phyloP scores from a whole-genome alignment of 2,888 invertebrate species.

The Asteroscopus sphinx region DNA sequence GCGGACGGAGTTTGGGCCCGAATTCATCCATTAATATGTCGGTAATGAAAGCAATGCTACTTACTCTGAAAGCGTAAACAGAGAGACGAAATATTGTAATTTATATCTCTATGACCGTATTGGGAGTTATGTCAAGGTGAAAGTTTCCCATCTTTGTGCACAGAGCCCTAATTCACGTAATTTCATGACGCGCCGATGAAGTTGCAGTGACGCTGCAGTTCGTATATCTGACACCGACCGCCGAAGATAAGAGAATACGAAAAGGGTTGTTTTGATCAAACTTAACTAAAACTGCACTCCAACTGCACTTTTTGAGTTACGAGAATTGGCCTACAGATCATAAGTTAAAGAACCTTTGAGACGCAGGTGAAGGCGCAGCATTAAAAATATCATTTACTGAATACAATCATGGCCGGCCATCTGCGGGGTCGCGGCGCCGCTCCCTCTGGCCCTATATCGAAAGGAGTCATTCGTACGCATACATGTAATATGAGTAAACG shows the following conservation, averaged over 20 bases:
- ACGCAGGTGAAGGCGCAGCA: slow-evolving; percentile 48
- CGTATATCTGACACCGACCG: too few relatives aligned
- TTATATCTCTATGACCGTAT: slow-evolving; percentile 11
- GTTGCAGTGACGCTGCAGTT: too few relatives aligned
- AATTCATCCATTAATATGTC: slow-evolving; percentile 27
- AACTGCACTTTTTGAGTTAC: too few relatives aligned
- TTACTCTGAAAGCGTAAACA: slow-evolving; percentile 28
- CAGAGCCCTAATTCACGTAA: too few relatives aligned
- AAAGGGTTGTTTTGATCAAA: too few relatives aligned
- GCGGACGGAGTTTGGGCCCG: background rate
- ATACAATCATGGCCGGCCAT: slow-evolving; percentile 40
- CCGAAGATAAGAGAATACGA: too few relatives aligned
- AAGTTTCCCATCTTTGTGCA: slow-evolving; percentile 17
- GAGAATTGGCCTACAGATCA: too few relatives aligned
- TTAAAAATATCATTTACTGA: slow-evolving; percentile 56
- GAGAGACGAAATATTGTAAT: slow-evolving; percentile 21
- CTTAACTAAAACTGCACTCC: too few relatives aligned
- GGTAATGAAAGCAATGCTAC: slow-evolving; percentile 19
- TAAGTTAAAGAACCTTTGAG: slow-evolving; percentile 53
- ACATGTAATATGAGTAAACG: slow-evolving; percentile 82
- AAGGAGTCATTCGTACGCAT: slow-evolving; percentile 70
- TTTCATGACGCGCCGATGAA: too few relatives aligned
- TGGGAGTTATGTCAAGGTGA: slow-evolving; percentile 6
- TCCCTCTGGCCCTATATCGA: slow-evolving; percentile 47
- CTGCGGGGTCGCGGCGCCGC: slow-evolving; percentile 34